phyloP scores from a whole-genome alignment of 2,797 vertebrate species.

The Staurois parvus region DNA sequence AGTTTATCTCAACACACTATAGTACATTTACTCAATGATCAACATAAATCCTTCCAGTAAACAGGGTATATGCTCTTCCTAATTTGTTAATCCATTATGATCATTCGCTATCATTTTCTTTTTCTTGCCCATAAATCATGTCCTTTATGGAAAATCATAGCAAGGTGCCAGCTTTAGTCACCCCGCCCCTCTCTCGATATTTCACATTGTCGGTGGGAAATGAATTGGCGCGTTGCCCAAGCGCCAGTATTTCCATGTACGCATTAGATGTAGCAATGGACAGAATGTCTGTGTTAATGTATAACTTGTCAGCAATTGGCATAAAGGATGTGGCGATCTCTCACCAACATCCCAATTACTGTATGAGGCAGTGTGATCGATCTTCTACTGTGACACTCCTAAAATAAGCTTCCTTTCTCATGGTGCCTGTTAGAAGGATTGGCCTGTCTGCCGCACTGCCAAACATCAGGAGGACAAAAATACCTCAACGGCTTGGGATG shows the following conservation, averaged over 20 bases:
- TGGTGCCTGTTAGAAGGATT: constrained; percentile 27
- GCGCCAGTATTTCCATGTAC: constrained; percentile 5
- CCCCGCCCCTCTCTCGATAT: constrained; percentile 17
- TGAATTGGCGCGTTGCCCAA: constrained; percentile 9
- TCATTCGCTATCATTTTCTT: neutral
- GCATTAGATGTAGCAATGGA: constrained; percentile 30
- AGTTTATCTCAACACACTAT: neutral
- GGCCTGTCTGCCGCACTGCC: constrained; percentile 2
- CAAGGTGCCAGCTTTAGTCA: neutral
- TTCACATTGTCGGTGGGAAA: constrained; percentile 6
- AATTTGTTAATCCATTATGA: constrained; percentile 22
- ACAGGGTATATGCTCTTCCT: neutral
- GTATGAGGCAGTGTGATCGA: neutral
- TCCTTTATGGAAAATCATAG: neutral
- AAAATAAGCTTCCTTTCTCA: constrained; percentile 32
- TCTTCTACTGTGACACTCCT: constrained; percentile 21
- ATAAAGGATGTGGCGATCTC: constrained; percentile 40
- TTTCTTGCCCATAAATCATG: neutral
- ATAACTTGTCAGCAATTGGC: constrained; percentile 38
- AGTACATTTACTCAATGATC: neutral
- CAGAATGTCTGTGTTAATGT: neutral
- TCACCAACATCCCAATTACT: constrained; percentile 41
- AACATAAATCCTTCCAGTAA: neutral
- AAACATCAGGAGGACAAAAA: constrained; percentile 7
- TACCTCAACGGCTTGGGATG: constrained; percentile 25